These are phyloP conservation scores for Neuroterus valhalla DNA, from an alignment of 1,140 invertebrate genomes.

Conservation along the genomic window DNA sequence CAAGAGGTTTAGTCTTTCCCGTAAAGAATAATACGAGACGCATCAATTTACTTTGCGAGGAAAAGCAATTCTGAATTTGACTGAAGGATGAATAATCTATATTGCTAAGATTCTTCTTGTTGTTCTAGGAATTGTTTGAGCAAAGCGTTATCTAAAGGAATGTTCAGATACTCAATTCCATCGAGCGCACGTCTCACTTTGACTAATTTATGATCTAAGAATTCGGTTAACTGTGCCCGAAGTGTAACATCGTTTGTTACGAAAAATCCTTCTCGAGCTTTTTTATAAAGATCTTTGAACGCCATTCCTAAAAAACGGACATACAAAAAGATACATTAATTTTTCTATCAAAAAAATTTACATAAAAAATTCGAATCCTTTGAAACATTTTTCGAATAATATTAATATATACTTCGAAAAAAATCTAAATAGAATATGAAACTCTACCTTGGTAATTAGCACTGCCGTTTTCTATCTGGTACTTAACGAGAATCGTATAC, in stretches of 20 bases:
- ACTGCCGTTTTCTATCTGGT: conserved; percentile 85
- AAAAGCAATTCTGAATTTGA: too few relatives aligned
- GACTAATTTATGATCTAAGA: conserved; percentile 93
- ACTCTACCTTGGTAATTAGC: conserved; percentile 83
- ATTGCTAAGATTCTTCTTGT: conserved; percentile 53
- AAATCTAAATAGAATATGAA: conserved; percentile 13
- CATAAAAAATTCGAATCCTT: too few relatives aligned
- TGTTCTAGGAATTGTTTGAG: conserved; percentile 87
- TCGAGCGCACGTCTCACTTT: conserved; percentile 86
- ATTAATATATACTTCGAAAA: conserved; percentile 18
- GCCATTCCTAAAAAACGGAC: conserved; percentile 81
- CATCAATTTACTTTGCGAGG: too few relatives aligned
- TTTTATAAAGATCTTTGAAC: conserved; percentile 89
- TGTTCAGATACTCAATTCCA: conserved; percentile 86
- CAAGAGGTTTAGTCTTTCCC: too few relatives aligned
- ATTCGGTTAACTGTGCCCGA: conserved; percentile 92
- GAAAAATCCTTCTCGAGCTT: conserved; percentile 89
- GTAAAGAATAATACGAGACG: too few relatives aligned
- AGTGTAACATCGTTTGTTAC: conserved; percentile 93
- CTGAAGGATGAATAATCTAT: conserved; percentile 23
- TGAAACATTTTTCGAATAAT: too few relatives aligned
- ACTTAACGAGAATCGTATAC: conserved; percentile 86
- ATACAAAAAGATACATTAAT: not conserved
- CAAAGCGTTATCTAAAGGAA: conserved; percentile 85
- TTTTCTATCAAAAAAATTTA: too few relatives aligned